Percentiles rank a stretch among this genome's conserved stretches.
Conservation (phyloP, 2,113 vertebrate species). For the Machaerirhynchus nigripectus region DNA sequence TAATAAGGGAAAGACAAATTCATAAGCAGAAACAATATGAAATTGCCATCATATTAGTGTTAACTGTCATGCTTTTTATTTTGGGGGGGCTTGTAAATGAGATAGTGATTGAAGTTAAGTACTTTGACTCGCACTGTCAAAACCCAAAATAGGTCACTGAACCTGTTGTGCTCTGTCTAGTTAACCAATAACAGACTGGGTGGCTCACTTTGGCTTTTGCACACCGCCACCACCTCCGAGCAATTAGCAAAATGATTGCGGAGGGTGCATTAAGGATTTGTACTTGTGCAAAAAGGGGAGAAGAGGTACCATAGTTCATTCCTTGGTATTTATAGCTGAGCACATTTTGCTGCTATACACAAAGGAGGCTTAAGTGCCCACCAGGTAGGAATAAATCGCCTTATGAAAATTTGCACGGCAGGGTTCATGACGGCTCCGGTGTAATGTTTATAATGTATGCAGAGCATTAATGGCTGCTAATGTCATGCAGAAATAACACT, state of each 20-base stretch:
- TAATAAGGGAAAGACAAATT: conserved; percentile 98
- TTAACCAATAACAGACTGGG: conserved; percentile 73
- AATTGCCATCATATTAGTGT: conserved; percentile 84
- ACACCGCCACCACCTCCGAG: neutral
- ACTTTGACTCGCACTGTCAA: conserved; percentile 78
- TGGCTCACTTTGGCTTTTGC: conserved; percentile 12
- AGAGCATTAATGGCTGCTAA: conserved; percentile 58
- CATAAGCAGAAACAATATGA: conserved; percentile 94
- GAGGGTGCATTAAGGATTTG: neutral
- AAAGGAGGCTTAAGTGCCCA: conserved; percentile 70
- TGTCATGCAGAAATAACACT: conserved; percentile 64
- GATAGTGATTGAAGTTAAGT: conserved; percentile 83
- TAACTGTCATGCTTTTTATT: conserved; percentile 81
- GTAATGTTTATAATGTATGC: conserved; percentile 70
- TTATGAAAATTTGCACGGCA: conserved; percentile 70
- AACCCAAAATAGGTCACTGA: conserved; percentile 76
- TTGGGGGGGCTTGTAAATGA: conserved; percentile 75
- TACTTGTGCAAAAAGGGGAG: conserved; percentile 1
- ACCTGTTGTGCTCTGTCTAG: conserved; percentile 77
- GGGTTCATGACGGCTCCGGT: conserved; percentile 58
- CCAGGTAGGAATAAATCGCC: conserved; percentile 73
- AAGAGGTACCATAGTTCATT: neutral
- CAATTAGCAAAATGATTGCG: neutral
- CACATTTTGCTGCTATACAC: conserved; percentile 60
- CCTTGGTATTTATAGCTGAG: conserved; percentile 58